These are phyloP conservation scores for Characodon lateralis DNA, from an alignment of 2,797 vertebrate genomes.

Conservation along the genomic window DNA sequence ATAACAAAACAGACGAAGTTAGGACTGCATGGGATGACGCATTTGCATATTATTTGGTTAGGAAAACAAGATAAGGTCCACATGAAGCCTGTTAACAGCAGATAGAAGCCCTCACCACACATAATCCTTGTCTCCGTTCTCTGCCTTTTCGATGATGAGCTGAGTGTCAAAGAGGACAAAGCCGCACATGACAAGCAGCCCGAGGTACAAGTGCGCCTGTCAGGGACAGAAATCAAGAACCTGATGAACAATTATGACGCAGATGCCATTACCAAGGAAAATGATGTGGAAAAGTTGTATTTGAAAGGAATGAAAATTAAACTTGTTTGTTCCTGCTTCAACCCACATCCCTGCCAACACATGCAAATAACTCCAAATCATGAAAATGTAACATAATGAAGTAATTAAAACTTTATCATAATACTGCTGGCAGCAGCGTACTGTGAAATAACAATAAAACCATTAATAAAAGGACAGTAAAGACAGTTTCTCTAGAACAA, in stretches of 20 bases:
- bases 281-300: not conserved
- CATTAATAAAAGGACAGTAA: not conserved
- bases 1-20: constrained; percentile 1
- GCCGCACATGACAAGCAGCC: constrained; percentile 92
- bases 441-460: not conserved
- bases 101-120: constrained; percentile 87
- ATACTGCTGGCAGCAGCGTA: not conserved
- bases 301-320: not conserved
- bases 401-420: not conserved
- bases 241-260: no score
- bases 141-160: constrained; percentile 97
- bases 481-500: no score
- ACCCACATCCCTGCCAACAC: no score
- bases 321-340: no score
- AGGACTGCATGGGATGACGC: not conserved
- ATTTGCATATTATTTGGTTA: constrained; percentile 32
- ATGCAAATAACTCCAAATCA: no score
- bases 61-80: not conserved
- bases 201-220: constrained; percentile 92
- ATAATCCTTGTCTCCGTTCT: constrained; percentile 96
- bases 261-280: no score
- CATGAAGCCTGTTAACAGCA: not conserved
- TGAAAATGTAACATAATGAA: not conserved
- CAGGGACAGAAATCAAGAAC: not conserved
- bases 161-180: constrained; percentile 98